These are phyloP conservation scores for Erinaceus europaeus DNA, from an alignment of 2,113 vertebrate species.

Conservation along the genomic window DNA sequence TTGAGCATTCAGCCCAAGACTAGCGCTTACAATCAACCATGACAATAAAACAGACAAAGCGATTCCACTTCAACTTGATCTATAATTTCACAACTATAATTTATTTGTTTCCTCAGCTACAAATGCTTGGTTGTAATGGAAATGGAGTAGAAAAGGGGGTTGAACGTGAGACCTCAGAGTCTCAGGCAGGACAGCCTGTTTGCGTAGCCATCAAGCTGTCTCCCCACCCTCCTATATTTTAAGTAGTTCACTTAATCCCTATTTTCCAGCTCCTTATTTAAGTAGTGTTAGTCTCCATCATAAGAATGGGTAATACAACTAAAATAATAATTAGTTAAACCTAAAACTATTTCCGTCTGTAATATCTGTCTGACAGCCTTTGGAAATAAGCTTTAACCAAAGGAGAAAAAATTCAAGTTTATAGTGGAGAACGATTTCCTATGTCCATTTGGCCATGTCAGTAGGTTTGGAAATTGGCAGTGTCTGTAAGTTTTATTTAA, in stretches of 20 bases:
- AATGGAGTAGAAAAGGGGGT: too few species aligned
- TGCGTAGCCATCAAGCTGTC: too few species aligned
- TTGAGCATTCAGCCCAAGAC: background rate
- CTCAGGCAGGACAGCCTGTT: too few species aligned
- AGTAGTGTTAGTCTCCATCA: slow-evolving; percentile 2
- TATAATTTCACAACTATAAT: background rate
- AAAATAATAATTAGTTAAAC: slow-evolving; percentile 61
- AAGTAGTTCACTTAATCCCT: background rate
- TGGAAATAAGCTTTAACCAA: slow-evolving; percentile 70
- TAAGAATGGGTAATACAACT: slow-evolving; percentile 49
- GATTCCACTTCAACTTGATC: background rate
- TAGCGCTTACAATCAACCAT: background rate
- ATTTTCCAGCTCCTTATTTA: slow-evolving; percentile 31
- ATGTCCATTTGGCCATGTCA: slow-evolving; percentile 47
- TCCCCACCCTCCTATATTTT: background rate
- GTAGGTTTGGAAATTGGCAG: slow-evolving; percentile 55
- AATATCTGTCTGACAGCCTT: slow-evolving; percentile 44
- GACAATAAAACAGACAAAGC: background rate
- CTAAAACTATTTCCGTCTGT: slow-evolving; percentile 21
- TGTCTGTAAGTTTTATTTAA: slow-evolving; percentile 55
- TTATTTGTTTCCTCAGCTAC: background rate
- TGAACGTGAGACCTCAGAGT: too few species aligned
- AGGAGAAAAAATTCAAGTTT: slow-evolving; percentile 60
- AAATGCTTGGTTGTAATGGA: background rate
- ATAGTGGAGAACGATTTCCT: slow-evolving; percentile 51